phyloP scores from a whole-genome alignment of 2,888 invertebrate species.

The Iselma pallidipennis region DNA sequence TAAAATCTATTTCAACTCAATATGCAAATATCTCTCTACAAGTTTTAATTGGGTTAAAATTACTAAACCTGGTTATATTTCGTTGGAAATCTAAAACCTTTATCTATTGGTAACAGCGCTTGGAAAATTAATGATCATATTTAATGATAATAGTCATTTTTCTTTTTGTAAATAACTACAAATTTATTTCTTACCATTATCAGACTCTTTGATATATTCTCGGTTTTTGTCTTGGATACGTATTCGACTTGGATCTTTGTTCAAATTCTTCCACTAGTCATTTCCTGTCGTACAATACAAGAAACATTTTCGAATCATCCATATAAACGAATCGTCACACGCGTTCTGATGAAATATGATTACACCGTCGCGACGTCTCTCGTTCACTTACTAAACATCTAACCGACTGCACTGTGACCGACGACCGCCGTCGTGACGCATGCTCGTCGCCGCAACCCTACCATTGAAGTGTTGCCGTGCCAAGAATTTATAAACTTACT shows the following conservation, averaged over 20 bases:
- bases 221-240: background rate
- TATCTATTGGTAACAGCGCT: background rate
- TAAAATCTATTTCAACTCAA: background rate
- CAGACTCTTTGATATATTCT: background rate
- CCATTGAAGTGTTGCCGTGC: conserved; percentile 25
- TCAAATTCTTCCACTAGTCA: background rate
- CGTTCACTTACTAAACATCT: background rate
- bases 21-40: conserved; percentile 2
- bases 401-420: conserved; percentile 14
- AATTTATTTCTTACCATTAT: background rate
- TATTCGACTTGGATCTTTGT: background rate
- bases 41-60: background rate
- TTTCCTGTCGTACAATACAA: background rate
- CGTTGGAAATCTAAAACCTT: background rate
- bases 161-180: too few species aligned
- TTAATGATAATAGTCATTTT: background rate
- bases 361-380: conserved; percentile 16
- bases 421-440: conserved; percentile 26
- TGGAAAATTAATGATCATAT: background rate
- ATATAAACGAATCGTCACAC: background rate
- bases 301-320: background rate
- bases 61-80: background rate
- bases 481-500: conserved; percentile 25
- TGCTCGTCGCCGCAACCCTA: conserved; percentile 31
- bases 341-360: background rate